Evolutionary conservation across 30 jellyfish, hydroid and myxozoan species (phyloP), one percentile per base, ranked within the genome.

Genomic region (Cassiopea xamachana): DNA sequence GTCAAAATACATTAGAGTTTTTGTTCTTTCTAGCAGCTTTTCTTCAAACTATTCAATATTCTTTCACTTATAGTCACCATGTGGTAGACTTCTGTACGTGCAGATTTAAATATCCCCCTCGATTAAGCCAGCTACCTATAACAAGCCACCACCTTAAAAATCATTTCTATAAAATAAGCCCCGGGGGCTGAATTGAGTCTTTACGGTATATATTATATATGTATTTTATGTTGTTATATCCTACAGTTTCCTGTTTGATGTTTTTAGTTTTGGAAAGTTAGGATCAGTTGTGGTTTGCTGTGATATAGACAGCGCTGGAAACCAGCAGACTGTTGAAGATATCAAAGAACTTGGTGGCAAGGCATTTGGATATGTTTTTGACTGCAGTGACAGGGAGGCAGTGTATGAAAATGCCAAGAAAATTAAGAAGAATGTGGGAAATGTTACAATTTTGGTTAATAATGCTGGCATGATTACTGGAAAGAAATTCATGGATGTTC

Each of bases 391-490:
- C 60, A 91, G 98, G 16, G 82, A 79, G 2, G 96, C 91, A 46
- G 98, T 94, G 18, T 94, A 90, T 73, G 96, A 69, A 9, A 88
- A 73, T 72, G 98, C 98, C 17, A 93, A 86, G 13, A 82, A 70
- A 75, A 94, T 94, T 84, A 94, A 82, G 59, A 62, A 48, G 71
- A 93, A 82, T 16, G 93, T 90, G 50, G 98, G 98, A 0, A 92
- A 94, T 39, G 98, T 94, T 39, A 86, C 93, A 60, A 94, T 94
- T 88, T 69, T 94, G 90, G 81, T 94, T 60, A 94, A 94, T 90
- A 94, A 94, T 91, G 98, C 98, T 44, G 98, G 98, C 9, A 94
- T 94, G 49, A 97, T 91, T 60, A 85, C 97, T 48, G 98, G 98
- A 7, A 83, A 82, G 55, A 87, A 90, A 68, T 85, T 94, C 82